Percentiles rank a stretch among this genome's conserved stretches.
Evolutionary conservation across 1,140 invertebrate species (phyloP).

Genomic region (Rhizoglyphus robini): DNA sequence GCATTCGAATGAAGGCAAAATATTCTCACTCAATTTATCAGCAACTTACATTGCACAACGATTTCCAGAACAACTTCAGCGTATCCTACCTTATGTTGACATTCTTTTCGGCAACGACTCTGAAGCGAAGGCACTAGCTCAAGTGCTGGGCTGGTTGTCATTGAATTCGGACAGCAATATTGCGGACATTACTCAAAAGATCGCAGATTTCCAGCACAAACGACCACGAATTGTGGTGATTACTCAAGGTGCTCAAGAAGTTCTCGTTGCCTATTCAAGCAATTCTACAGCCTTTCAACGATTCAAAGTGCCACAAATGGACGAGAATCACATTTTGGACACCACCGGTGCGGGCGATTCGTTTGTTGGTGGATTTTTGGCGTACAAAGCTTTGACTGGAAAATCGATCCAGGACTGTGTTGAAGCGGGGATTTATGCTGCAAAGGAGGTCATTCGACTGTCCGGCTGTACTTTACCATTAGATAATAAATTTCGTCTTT

Average conservation of each 20-base stretch:
- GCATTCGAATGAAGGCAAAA: slow-evolving; percentile 1
- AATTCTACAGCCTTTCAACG: slow-evolving; percentile 28
- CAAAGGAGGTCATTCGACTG: slow-evolving; percentile 64
- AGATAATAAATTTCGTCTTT: slow-evolving; percentile 17
- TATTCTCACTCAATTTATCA: slow-evolving; percentile 44
- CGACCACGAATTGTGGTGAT: slow-evolving; percentile 63
- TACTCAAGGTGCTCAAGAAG: slow-evolving; percentile 72
- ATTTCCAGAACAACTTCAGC: slow-evolving; percentile 65
- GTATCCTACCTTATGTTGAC: slow-evolving; percentile 80
- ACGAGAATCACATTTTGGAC: slow-evolving; percentile 59
- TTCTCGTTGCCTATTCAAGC: slow-evolving; percentile 51
- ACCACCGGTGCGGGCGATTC: slow-evolving; percentile 98
- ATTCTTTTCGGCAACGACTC: slow-evolving; percentile 91
- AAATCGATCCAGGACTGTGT: slow-evolving; percentile 56
- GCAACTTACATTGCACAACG: slow-evolving; percentile 88
- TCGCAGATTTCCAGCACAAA: slow-evolving; percentile 26
- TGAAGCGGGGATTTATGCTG: slow-evolving; percentile 74
- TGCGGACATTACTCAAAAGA: slow-evolving; percentile 63
- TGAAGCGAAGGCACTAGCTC: slow-evolving; percentile 31
- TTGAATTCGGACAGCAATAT: not conserved
- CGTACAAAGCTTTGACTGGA: slow-evolving; percentile 42
- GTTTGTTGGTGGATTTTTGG: slow-evolving; percentile 88
- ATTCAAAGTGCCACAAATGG: not conserved
- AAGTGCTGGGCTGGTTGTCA: slow-evolving; percentile 12
- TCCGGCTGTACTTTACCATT: slow-evolving; percentile 42